Evolutionary conservation across 1,140 invertebrate species (phyloP).

Genomic region (Holcopasites calliopsidis): DNA sequence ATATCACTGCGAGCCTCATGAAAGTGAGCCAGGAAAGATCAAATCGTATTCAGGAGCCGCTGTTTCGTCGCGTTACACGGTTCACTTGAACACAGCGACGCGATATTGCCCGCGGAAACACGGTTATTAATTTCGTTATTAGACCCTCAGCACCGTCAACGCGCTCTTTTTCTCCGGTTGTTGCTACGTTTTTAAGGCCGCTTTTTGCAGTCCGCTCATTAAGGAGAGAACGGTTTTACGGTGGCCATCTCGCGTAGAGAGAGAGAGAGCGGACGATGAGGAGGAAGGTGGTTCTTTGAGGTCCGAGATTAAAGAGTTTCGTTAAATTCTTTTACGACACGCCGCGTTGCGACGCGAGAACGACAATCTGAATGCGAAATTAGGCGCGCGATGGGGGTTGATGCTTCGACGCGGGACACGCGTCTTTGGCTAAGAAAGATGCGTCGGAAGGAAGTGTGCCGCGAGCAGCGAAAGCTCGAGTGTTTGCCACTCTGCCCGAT

Average conservation of each 20-base stretch:
- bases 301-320: conserved; percentile 33
- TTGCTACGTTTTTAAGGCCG: conserved; percentile 18
- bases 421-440: conserved; percentile 7
- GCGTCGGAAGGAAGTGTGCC: background rate
- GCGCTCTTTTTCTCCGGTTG: background rate
- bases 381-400: conserved; percentile 18
- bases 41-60: background rate
- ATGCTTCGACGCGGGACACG: background rate
- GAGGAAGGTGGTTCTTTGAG: background rate
- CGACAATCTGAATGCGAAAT: conserved; percentile 47
- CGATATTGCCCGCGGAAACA: conserved; percentile 7
- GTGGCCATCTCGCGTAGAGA: conserved; percentile 16
- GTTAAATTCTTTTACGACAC: background rate
- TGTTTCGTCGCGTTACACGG: background rate
- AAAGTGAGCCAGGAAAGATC: background rate
- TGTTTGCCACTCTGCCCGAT: background rate
- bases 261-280: background rate
- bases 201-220: conserved; percentile 12
- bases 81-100: conserved; percentile 26
- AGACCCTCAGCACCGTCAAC: background rate
- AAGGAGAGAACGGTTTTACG: conserved; percentile 17
- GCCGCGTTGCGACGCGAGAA: conserved; percentile 25
- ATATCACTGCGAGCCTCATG: too few species aligned
- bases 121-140: conserved; percentile 38
- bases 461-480: background rate